Conservation (phyloP, 2,113 vertebrate species). For the Isichthys henryi region DNA sequence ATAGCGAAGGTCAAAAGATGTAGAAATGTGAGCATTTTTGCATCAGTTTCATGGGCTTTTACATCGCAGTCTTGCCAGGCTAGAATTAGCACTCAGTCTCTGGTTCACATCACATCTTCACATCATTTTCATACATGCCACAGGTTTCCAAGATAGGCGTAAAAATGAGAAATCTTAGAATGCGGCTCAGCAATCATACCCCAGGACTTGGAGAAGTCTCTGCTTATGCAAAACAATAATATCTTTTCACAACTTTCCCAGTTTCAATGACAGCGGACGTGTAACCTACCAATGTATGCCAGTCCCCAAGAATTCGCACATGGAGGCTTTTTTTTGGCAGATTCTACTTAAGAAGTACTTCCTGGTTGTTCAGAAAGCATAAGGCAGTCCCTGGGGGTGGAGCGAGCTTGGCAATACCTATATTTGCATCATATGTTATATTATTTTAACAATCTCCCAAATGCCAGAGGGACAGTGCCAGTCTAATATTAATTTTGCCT, state of each 20-base stretch:
- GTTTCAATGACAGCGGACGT: background rate
- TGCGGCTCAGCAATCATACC: background rate
- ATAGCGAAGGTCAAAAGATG: background rate
- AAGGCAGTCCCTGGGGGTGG: background rate
- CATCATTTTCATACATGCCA: background rate
- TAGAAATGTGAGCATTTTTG: background rate
- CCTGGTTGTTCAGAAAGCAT: background rate
- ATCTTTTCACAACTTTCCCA: background rate
- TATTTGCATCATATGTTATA: slow-evolving; percentile 6
- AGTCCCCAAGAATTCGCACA: background rate
- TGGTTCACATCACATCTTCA: background rate
- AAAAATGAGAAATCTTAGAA: background rate
- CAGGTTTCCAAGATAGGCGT: background rate
- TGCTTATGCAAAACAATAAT: background rate
- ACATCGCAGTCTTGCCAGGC: no score
- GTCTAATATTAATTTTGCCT: slow-evolving; percentile 1
- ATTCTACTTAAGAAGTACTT: background rate
- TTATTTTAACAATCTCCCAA: background rate
- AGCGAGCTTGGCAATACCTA: background rate
- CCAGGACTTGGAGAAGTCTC: background rate
- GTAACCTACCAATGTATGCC: background rate
- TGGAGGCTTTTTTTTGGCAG: background rate
- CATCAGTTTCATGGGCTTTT: background rate
- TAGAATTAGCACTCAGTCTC: background rate
- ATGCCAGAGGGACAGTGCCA: background rate